Evolutionary conservation across 2,797 vertebrate genomes (phyloP).

Genomic region (Chromis chromis): DNA sequence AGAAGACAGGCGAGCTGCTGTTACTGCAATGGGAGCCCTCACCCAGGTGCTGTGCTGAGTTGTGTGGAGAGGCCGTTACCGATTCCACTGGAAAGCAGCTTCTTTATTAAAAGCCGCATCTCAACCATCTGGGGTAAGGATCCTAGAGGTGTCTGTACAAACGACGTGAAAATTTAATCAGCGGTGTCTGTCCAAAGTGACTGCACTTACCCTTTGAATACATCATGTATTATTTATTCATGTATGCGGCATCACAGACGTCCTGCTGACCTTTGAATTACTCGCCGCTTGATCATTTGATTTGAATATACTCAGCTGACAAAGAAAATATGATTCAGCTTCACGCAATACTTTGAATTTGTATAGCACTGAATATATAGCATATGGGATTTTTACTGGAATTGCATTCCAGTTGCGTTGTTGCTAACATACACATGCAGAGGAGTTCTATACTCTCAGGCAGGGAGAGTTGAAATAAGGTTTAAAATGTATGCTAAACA

Average conservation of each 20-base stretch:
- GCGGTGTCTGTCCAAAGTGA: slow-evolving; percentile 40
- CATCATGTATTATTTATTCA: slow-evolving; percentile 52
- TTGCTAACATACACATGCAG: background rate
- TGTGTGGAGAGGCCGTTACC: slow-evolving; percentile 40
- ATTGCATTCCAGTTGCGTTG: background rate
- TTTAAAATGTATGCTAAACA: slow-evolving; percentile 2
- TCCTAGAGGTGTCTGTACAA: slow-evolving; percentile 26
- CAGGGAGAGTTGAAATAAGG: slow-evolving; percentile 3
- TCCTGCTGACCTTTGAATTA: slow-evolving; percentile 59
- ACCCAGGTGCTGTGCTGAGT: slow-evolving; percentile 28
- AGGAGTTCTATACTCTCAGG: background rate
- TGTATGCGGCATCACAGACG: slow-evolving; percentile 1
- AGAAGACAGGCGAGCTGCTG: slow-evolving; percentile 20
- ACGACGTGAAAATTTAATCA: slow-evolving; percentile 41
- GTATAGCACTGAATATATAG: background rate
- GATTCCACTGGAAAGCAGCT: slow-evolving; percentile 47
- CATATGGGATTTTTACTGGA: background rate
- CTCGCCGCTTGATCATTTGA: slow-evolving; percentile 22
- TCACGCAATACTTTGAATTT: slow-evolving; percentile 16
- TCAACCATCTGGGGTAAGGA: slow-evolving; percentile 30
- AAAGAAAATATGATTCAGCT: slow-evolving; percentile 21
- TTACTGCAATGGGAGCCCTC: slow-evolving; percentile 33
- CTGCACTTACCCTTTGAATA: slow-evolving; percentile 44
- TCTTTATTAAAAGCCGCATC: slow-evolving; percentile 48
- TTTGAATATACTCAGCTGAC: slow-evolving; percentile 15